These are phyloP conservation scores for Mesodorylaimus sp. DNA, from an alignment of 2,888 invertebrate species.

Conservation along the genomic window DNA sequence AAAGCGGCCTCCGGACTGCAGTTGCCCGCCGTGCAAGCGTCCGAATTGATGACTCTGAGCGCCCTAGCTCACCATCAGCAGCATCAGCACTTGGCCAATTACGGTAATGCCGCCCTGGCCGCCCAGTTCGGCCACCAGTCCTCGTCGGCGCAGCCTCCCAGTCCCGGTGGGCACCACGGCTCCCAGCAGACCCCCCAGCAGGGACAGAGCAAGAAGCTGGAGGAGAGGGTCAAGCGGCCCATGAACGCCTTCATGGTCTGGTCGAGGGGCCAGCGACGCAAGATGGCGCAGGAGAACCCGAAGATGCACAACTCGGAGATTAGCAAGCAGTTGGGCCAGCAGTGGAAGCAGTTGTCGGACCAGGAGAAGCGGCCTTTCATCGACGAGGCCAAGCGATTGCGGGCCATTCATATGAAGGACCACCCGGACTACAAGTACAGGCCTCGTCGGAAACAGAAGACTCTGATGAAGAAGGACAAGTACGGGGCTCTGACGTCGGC, in stretches of 20 bases:
- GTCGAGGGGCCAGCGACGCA: slow-evolving; percentile 72
- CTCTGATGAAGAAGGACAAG: background rate
- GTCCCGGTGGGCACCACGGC: too few species aligned
- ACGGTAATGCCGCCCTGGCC: too few species aligned
- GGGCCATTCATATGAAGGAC: slow-evolving; percentile 45
- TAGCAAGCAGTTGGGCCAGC: slow-evolving; percentile 69
- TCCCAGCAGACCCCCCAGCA: too few species aligned
- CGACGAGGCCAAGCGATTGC: slow-evolving; percentile 67
- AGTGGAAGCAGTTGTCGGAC: slow-evolving; percentile 70
- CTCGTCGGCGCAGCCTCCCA: too few species aligned
- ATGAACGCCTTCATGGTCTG: slow-evolving; percentile 98
- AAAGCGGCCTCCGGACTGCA: too few species aligned
- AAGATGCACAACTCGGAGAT: slow-evolving; percentile 95
- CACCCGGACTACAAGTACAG: slow-evolving; percentile 37
- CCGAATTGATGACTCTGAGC: too few species aligned
- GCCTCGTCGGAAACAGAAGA: slow-evolving; percentile 3
- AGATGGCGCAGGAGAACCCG: slow-evolving; percentile 81
- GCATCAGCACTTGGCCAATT: too few species aligned
- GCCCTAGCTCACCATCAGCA: too few species aligned
- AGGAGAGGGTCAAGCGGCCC: slow-evolving; percentile 40
- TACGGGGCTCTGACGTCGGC: background rate
- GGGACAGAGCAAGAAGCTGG: background rate
- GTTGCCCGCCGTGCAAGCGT: too few species aligned
- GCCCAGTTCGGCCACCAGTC: too few species aligned
- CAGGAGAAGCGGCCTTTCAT: slow-evolving; percentile 71